phyloP scores from a whole-genome alignment of 2,888 invertebrate species.

The Nasonia oneida region DNA sequence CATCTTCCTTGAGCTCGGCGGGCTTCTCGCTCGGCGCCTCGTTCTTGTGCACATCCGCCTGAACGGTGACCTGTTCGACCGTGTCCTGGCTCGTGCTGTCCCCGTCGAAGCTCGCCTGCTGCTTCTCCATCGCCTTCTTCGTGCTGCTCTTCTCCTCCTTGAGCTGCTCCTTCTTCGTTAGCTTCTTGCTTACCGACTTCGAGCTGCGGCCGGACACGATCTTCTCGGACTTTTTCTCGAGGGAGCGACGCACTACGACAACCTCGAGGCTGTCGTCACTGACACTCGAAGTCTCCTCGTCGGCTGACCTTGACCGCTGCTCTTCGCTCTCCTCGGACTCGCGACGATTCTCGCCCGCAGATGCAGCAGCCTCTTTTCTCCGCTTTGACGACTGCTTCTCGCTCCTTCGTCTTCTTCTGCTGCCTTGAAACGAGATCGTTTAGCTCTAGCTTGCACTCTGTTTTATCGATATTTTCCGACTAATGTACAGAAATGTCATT shows the following conservation, averaged over 20 bases:
- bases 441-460: slow-evolving; percentile 39
- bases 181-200: slow-evolving; percentile 66
- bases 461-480: neutral
- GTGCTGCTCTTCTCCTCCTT: slow-evolving; percentile 43
- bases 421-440: slow-evolving; percentile 56
- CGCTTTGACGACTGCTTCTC: slow-evolving; percentile 64
- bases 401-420: slow-evolving; percentile 59
- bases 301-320: slow-evolving; percentile 14
- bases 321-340: slow-evolving; percentile 13
- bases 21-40: slow-evolving; percentile 70
- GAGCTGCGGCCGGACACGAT: slow-evolving; percentile 71
- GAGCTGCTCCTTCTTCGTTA: slow-evolving; percentile 51
- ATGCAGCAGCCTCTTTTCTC: slow-evolving; percentile 68
- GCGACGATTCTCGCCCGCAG: slow-evolving; percentile 72
- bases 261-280: slow-evolving; percentile 77
- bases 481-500: neutral
- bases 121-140: slow-evolving; percentile 55
- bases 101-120: slow-evolving; percentile 62
- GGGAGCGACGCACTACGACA: slow-evolving; percentile 72
- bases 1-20: slow-evolving; percentile 57
- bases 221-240: slow-evolving; percentile 74
- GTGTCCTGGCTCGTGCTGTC: slow-evolving; percentile 77
- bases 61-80: slow-evolving; percentile 73
- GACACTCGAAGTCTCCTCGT: slow-evolving; percentile 69
- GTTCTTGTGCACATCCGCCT: slow-evolving; percentile 75